Evolutionary conservation across 2,113 vertebrate species (phyloP), one percentile per base, ranked within the genome.

Genomic region (Polypterus bichir): DNA sequence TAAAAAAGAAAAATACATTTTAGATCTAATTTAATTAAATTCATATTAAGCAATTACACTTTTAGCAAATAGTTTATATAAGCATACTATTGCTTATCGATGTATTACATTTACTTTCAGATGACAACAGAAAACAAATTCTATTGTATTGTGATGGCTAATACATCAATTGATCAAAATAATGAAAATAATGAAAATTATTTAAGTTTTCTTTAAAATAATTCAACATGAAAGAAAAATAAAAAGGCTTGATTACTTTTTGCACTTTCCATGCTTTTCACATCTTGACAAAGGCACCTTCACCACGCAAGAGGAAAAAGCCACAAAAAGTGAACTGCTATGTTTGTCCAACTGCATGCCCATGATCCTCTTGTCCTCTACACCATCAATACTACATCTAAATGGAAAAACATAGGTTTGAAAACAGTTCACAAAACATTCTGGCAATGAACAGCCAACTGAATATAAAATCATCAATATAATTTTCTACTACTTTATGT

Each of bases 301-400:
- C 51, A 98, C 85, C 63, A 97, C 89, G 45, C 96, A 98, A 64
- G 93, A 97, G 48, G 89, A 89, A 78, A 98, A 98, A 0, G 94
- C 92, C 0, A 97, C 82, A 1, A 88, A 97, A 62, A 98, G 76
- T 7, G 85, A 71, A 0, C 83, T 88, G 69, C 89, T 89, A 62
- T 80, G 79, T 70, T 79, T 86, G 81, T 98, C 96, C 9, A 97
- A 86, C 76, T 94, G 90, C 86, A 98, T 92, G 46, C 92, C 89
- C 65, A 92, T 62, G 7, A 98, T 97, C 67, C 92, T 85, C 64
- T 92, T 96, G 81, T 98, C 94, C 48, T 97, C 96, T 11, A 92
- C 74, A 0, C 94, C 90, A 0, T 98, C 96, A 0, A 94, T 88
- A 71, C 90, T 97, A 84, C 96, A 98, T 73, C 96, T 97, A 59